Evolutionary conservation across 1,140 invertebrate genomes (phyloP), one percentile per base, ranked within the genome.

Genomic region (Meteorus sp.): DNA sequence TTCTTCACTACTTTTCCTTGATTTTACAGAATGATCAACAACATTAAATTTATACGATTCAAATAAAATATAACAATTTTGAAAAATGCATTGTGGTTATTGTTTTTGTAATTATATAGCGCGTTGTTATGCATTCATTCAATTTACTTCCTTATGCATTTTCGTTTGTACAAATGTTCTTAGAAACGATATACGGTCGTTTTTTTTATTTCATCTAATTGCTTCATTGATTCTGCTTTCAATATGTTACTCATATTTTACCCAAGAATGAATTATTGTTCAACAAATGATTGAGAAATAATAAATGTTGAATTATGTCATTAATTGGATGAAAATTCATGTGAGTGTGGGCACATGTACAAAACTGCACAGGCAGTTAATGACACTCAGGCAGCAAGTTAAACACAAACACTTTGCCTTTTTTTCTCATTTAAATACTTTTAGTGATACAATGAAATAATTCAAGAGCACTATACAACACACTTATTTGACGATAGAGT

Each of bases 81-180:
- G 54, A 57, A 39, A 39, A 62, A 58, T 58, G 55, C 55, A 62
- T 62, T 43, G 54, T 29, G 56, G 33, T 52, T 58, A 62, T 62
- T 62, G 55, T 62, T 57, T 43, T 29, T 54, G 29, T 53, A 22
- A 15, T 48, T 22, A 45, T 31, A 60, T 51, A 56, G 47, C 45
- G 19, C 11, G 53, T 48, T 57, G 8, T 33, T 52, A 3, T 35
- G 11, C 37, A 13, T 35, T 9, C 37, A 17, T 11, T 52, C 11
- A 35, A 37, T n/a, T 48, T 27, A 29, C 25, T 39, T 39, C 3
- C 15, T 39, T 39, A n/a, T 39, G 8, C 15, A n/a, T 15, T 39
- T 39, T 39, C 3, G 35, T 39, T 39, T 39, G 27, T 29, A 29
- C 27, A 39, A 39, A 39, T 39, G 4, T 15, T 39, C 11, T n/a